Conservation (phyloP, 2,113 vertebrate species). For the Pseudopipra pipra region DNA sequence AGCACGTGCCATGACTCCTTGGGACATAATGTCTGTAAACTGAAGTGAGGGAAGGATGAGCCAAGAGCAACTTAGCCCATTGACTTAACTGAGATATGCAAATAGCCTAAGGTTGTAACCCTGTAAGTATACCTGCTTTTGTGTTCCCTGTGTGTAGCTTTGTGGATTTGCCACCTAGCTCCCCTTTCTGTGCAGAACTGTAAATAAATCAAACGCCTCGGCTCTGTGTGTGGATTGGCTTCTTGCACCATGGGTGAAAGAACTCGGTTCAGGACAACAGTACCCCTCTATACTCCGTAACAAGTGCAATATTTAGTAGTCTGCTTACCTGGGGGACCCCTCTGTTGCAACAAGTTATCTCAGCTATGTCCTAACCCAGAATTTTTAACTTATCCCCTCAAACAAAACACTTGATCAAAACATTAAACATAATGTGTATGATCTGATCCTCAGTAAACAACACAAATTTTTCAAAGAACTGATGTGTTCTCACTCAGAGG, state of each 20-base stretch:
- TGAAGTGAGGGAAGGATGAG: not conserved
- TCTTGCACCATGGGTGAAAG: not conserved
- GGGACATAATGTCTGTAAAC: not conserved
- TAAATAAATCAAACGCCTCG: not conserved
- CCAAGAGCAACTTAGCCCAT: not conserved
- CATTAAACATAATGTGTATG: not conserved
- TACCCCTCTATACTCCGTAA: not conserved
- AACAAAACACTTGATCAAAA: not conserved
- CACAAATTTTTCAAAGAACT: not conserved
- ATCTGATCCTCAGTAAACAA: not conserved
- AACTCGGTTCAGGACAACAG: not conserved
- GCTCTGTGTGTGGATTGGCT: not conserved
- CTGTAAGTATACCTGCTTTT: not conserved
- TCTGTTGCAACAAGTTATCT: not conserved
- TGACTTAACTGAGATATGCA: too few species aligned
- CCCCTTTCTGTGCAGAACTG: not conserved
- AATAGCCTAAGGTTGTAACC: not conserved
- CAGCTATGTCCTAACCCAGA: not conserved
- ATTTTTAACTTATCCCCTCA: not conserved
- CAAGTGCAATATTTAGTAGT: not conserved
- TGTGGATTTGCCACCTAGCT: not conserved
- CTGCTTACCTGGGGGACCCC: not conserved
- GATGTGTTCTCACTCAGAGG: not conserved
- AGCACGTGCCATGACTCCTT: not conserved
- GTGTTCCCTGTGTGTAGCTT: not conserved